Conservation (phyloP, 35 echinoderm and acorn worm genomes). For the Heliocidaris tuberculata region DNA sequence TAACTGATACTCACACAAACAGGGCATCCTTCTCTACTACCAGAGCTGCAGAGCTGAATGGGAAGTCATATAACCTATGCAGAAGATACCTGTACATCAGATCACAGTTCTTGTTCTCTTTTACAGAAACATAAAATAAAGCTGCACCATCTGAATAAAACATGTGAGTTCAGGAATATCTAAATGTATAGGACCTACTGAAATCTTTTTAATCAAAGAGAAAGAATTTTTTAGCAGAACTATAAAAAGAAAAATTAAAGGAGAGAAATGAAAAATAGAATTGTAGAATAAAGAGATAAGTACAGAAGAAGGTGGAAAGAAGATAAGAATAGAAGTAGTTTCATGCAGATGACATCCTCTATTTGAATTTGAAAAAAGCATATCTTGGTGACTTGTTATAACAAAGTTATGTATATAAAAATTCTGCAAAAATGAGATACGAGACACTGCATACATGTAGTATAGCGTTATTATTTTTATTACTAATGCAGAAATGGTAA, state of each 20-base stretch:
- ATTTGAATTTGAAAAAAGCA: no score
- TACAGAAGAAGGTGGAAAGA: not conserved
- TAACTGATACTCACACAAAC: conserved; percentile 83
- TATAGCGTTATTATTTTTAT: no score
- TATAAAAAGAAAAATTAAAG: not conserved
- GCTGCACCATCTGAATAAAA: conserved; percentile 91
- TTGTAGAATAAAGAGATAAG: not conserved
- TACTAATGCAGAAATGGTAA: no score
- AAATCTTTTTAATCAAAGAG: no score
- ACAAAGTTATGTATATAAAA: no score
- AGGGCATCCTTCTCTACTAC: conserved; percentile 99
- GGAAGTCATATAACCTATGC: conserved; percentile 99
- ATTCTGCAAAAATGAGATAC: no score
- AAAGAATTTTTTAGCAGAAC: no score
- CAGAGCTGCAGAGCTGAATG: conserved; percentile 82
- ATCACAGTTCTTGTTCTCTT: conserved; percentile 99
- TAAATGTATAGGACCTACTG: not conserved
- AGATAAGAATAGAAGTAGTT: not conserved
- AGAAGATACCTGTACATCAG: conserved; percentile 95
- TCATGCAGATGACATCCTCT: no score
- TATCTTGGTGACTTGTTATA: no score
- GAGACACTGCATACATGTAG: no score
- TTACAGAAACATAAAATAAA: conserved; percentile 97
- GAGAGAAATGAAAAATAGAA: not conserved
- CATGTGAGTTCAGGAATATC: conserved; percentile 35